These are phyloP conservation scores for Ormyrus labotus DNA, from an alignment of 2,888 invertebrate genomes.

Conservation along the genomic window DNA sequence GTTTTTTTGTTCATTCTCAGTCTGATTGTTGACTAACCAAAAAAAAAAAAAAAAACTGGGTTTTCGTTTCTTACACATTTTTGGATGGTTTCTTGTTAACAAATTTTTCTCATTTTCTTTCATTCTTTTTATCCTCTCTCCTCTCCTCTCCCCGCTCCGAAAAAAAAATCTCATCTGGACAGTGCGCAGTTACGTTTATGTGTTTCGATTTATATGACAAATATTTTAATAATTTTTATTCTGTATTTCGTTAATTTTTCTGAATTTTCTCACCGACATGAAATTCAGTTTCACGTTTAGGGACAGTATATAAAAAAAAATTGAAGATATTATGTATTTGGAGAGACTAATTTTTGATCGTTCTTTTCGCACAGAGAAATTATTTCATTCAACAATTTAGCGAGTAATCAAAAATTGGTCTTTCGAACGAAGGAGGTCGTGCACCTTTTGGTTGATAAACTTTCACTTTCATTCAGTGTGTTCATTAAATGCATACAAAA, in stretches of 20 bases:
- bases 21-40: slow-evolving; percentile 14
- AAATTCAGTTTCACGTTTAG: slow-evolving; percentile 41
- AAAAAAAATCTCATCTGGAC: slow-evolving; percentile 41
- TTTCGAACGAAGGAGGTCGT: slow-evolving; percentile 33
- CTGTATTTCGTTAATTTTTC: slow-evolving; percentile 25
- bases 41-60: too few species aligned
- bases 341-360: slow-evolving; percentile 30
- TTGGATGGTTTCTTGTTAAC: too few species aligned
- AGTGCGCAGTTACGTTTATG: slow-evolving; percentile 55
- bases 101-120: slow-evolving; percentile 27
- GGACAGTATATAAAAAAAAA: slow-evolving; percentile 19
- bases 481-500: too few species aligned
- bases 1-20: slow-evolving; percentile 67
- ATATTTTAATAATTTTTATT: slow-evolving; percentile 36
- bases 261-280: slow-evolving; percentile 37
- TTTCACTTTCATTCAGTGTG: too few species aligned
- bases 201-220: slow-evolving; percentile 45
- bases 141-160: slow-evolving; percentile 16
- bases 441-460: background rate
- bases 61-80: too few species aligned
- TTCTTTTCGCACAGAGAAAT: background rate
- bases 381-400: background rate
- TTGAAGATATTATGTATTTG: background rate
- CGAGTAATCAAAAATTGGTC: slow-evolving; percentile 35
- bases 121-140: slow-evolving; percentile 39